Evolutionary conservation across 2,113 vertebrate species (phyloP).

Genomic region (Maccullochella peelii): DNA sequence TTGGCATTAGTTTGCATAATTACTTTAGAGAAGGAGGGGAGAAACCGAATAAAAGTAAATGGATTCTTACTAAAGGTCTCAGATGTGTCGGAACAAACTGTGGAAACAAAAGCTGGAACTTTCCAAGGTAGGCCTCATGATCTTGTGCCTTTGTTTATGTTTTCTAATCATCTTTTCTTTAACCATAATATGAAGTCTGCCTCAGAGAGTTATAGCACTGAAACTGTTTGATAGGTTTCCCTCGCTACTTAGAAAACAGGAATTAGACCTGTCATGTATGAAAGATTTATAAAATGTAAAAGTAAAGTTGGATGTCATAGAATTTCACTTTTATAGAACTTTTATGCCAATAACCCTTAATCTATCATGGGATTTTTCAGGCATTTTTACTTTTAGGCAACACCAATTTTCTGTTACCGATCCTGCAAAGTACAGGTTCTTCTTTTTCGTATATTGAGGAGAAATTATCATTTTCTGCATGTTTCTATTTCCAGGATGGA

Average conservation of each 20-base stretch:
- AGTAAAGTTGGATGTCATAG: background rate
- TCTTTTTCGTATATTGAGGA: background rate
- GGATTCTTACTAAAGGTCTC: background rate
- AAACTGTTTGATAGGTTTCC: background rate
- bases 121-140: background rate
- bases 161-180: background rate
- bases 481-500: slow-evolving; percentile 46
- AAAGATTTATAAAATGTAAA: background rate
- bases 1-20: slow-evolving; percentile 35
- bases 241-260: background rate
- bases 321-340: background rate
- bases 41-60: background rate
- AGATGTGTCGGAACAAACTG: background rate
- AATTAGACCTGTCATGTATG: background rate
- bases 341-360: too few relatives aligned
- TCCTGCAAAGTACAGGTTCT: background rate
- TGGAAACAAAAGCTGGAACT: background rate
- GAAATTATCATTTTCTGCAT: background rate
- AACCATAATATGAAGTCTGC: too few relatives aligned
- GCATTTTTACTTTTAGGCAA: background rate
- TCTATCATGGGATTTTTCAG: too few relatives aligned
- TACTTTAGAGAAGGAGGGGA: background rate
- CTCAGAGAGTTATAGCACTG: background rate
- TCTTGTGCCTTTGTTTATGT: background rate
- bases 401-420: background rate